These are phyloP conservation scores for Falco columbarius DNA, from an alignment of 2,797 vertebrate species.

Conservation along the genomic window DNA sequence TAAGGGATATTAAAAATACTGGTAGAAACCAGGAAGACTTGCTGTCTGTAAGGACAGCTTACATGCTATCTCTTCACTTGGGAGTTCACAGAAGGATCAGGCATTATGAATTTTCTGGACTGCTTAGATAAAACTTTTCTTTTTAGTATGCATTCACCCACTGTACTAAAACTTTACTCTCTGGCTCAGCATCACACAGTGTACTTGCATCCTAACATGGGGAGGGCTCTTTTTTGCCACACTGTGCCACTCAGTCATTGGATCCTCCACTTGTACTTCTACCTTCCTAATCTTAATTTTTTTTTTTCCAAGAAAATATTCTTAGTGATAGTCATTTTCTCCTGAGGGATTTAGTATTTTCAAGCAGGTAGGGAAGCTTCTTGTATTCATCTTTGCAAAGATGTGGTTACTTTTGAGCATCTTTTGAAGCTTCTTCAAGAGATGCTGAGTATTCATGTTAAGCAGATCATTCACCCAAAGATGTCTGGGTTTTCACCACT, in stretches of 20 bases:
- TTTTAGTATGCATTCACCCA: background rate
- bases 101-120: background rate
- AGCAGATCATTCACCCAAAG: background rate
- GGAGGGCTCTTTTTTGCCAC: background rate
- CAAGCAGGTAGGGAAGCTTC: background rate
- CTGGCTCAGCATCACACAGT: background rate
- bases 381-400: background rate
- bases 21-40: background rate
- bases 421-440: background rate
- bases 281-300: background rate
- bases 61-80: accelerated
- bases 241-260: accelerated
- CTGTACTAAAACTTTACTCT: background rate
- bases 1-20: background rate
- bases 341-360: background rate
- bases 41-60: background rate
- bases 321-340: background rate
- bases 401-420: background rate
- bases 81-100: background rate
- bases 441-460: background rate
- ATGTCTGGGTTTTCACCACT: background rate
- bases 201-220: background rate
- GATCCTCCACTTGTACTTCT: background rate
- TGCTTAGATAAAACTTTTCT: background rate
- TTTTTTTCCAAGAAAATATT: background rate